A percentile compares a stretch with the other conserved stretches of the same genome.
phyloP scores from a whole-genome alignment of 2,113 vertebrate genomes.

The Tonatia bakeri region DNA sequence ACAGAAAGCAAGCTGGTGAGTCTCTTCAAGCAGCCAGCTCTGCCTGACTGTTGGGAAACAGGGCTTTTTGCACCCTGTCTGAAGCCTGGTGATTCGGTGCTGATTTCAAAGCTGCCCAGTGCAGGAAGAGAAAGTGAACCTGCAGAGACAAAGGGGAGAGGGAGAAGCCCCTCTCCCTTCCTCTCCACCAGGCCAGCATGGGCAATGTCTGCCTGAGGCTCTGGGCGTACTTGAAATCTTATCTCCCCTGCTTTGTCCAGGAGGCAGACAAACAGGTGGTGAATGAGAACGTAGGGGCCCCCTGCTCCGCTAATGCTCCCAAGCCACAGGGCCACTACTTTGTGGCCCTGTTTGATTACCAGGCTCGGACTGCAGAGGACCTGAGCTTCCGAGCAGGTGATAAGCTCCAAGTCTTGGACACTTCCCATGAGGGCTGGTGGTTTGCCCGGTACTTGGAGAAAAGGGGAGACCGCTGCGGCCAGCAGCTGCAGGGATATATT shows the following conservation, averaged over 20 bases:
- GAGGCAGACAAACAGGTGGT: constrained; percentile 32
- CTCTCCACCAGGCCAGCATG: constrained; percentile 67
- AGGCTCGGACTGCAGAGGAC: constrained; percentile 90
- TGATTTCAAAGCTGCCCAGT: background rate
- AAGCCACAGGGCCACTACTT: constrained; percentile 63
- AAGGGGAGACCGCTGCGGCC: constrained; percentile 50
- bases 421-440: constrained; percentile 89
- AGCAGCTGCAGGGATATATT: constrained; percentile 86
- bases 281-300: background rate
- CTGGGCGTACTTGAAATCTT: constrained; percentile 61
- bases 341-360: constrained; percentile 91
- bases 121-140: constrained; percentile 22
- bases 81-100: background rate
- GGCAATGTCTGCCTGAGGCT: constrained; percentile 76
- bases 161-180: background rate
- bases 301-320: background rate
- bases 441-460: constrained; percentile 81
- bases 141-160: background rate
- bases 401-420: constrained; percentile 84
- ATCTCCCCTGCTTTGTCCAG: constrained; percentile 63
- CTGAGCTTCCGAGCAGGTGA: constrained; percentile 90
- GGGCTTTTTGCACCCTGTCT: background rate
- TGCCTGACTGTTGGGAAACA: background rate
- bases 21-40: background rate
- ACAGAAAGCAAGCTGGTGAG: background rate